Percentiles rank a stretch among this genome's conserved stretches.
Evolutionary conservation across 2,113 vertebrate species (phyloP).

Genomic region (Theropithecus gelada): DNA sequence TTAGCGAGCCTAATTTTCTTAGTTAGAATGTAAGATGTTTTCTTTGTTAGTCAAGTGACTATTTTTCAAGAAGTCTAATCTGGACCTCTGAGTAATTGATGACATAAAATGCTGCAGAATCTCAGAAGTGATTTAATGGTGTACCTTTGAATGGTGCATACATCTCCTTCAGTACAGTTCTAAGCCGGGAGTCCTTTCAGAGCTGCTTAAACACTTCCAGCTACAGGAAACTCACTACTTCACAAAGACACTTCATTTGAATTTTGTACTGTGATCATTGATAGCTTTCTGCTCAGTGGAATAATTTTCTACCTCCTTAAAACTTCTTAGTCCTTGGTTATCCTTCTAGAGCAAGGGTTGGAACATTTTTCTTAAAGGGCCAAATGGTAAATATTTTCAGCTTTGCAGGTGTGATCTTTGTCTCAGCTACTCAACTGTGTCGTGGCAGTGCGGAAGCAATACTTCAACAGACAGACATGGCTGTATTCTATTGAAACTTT

Average conservation of each 20-base stretch:
- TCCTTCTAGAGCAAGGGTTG: neutral
- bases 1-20: neutral
- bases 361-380: neutral
- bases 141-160: fast-evolving
- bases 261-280: neutral
- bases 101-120: neutral
- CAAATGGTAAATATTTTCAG: neutral
- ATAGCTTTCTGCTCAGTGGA: neutral
- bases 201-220: neutral
- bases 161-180: neutral
- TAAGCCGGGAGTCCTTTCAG: neutral
- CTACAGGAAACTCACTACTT: neutral
- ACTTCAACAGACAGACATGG: neutral
- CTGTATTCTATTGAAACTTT: neutral
- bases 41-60: slow-evolving; percentile 26
- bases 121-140: neutral
- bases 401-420: neutral
- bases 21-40: slow-evolving; percentile 22
- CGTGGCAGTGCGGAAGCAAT: neutral
- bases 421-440: neutral
- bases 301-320: neutral
- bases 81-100: neutral
- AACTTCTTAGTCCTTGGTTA: neutral
- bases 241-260: neutral
- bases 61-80: neutral